Conservation (phyloP, 2,888 invertebrate genomes). For the Drosophila longiperda region DNA sequence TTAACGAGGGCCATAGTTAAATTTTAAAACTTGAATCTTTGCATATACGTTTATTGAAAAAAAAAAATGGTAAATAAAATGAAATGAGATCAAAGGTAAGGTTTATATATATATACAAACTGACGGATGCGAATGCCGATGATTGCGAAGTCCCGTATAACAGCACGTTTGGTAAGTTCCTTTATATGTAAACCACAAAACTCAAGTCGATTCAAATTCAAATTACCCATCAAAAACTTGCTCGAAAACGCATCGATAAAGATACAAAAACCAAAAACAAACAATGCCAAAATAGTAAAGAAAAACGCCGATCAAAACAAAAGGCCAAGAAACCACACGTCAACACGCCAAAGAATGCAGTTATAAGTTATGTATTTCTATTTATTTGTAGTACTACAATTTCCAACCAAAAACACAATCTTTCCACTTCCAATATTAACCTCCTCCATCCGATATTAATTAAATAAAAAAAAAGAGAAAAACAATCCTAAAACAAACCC, state of each 20-base stretch:
- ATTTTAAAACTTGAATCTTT: constrained; percentile 52
- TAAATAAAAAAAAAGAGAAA: background rate
- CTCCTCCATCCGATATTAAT: constrained; percentile 5
- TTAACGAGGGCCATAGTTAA: constrained; percentile 26
- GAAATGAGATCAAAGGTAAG: constrained; percentile 82
- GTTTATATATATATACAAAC: constrained; percentile 75
- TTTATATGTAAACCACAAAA: constrained; percentile 65
- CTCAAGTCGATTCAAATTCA: constrained; percentile 53
- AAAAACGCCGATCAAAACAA: constrained; percentile 46
- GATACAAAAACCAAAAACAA: constrained; percentile 14
- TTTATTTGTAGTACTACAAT: constrained; percentile 36
- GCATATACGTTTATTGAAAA: constrained; percentile 39
- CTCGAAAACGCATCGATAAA: constrained; percentile 66
- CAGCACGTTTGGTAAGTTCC: constrained; percentile 85
- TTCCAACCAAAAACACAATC: background rate
- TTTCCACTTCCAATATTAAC: background rate
- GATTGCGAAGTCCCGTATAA: constrained; percentile 78
- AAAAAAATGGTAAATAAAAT: constrained; percentile 35
- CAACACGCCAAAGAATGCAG: constrained; percentile 81
- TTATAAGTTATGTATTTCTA: constrained; percentile 45
- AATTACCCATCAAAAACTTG: constrained; percentile 59
- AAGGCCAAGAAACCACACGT: constrained; percentile 80
- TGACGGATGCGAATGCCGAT: constrained; percentile 80
- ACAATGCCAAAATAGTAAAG: constrained; percentile 52
- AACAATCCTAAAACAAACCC: constrained; percentile 4